phyloP scores from a whole-genome alignment of 2,113 vertebrate species.

The Apaloderma vittatum region DNA sequence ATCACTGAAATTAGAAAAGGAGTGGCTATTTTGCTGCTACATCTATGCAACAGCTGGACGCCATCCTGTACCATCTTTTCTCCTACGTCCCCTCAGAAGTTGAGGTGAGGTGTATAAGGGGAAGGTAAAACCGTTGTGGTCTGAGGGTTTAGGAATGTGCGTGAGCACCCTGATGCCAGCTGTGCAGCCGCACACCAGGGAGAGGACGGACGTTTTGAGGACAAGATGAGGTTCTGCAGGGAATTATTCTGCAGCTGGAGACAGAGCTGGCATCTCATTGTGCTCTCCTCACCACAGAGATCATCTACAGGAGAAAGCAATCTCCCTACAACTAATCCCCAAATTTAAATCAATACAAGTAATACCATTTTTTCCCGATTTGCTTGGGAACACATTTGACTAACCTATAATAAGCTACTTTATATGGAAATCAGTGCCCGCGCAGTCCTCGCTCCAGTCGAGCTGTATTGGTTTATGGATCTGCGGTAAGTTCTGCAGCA shows the following conservation, averaged over 20 bases:
- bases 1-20: not conserved
- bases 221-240: not conserved
- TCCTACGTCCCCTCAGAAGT: not conserved
- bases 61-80: not conserved
- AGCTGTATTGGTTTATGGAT: not conserved
- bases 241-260: not conserved
- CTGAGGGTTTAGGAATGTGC: not conserved
- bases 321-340: not conserved
- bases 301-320: not conserved
- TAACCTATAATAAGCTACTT: constrained; percentile 12
- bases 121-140: not conserved
- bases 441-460: fast-evolving
- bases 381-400: not conserved
- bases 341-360: not conserved
- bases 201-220: fast-evolving
- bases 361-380: not conserved
- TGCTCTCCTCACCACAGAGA: not conserved
- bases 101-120: not conserved
- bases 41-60: not conserved
- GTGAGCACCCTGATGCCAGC: not conserved
- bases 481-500: not conserved
- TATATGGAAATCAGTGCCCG: not conserved
- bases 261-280: fast-evolving
- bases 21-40: not conserved
- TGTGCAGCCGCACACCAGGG: fast-evolving